Evolutionary conservation across 2,113 vertebrate species (phyloP).

Genomic region (Callithrix jacchus): DNA sequence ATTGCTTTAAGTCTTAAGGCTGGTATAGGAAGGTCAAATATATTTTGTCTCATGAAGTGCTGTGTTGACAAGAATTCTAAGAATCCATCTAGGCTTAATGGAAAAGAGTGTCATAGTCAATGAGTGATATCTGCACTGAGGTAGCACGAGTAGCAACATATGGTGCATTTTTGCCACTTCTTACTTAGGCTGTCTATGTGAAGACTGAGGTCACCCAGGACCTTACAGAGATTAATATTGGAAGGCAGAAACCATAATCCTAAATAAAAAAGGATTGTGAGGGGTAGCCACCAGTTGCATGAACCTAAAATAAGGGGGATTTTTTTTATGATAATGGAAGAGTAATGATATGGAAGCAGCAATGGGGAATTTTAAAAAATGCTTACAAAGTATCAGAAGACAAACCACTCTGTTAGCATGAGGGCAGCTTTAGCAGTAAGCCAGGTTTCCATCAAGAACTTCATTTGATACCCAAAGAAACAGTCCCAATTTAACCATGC

Average conservation of each 20-base stretch:
- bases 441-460: neutral
- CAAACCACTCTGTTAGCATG: neutral
- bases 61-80: neutral
- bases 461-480: neutral
- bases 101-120: neutral
- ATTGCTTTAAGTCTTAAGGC: conserved; percentile 30
- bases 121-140: neutral
- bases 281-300: neutral
- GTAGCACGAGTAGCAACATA: neutral
- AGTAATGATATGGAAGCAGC: neutral
- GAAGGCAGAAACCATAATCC: neutral
- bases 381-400: neutral
- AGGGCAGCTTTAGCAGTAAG: neutral
- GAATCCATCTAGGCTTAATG: neutral
- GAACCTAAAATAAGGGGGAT: neutral
- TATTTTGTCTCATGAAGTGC: conserved; percentile 15
- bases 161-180: neutral
- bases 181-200: neutral
- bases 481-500: neutral
- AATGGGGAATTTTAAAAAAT: neutral
- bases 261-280: neutral
- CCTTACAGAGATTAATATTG: neutral
- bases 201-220: neutral
- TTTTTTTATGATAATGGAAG: neutral
- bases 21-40: conserved; percentile 43